Evolutionary conservation across 2,888 invertebrate genomes (phyloP).

Genomic region (Drosophila nr. perissopoda): DNA sequence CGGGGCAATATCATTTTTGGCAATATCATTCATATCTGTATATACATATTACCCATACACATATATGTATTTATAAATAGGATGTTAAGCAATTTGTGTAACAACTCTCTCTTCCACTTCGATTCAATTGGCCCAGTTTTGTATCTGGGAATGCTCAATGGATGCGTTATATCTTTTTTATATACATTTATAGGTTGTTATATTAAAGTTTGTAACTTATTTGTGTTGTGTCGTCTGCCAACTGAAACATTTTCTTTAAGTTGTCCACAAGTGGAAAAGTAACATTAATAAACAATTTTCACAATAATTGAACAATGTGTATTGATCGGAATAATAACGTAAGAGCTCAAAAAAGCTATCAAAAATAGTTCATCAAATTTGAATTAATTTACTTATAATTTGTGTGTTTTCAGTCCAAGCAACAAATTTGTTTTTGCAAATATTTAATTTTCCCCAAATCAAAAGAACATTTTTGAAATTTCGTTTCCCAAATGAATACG

Average conservation of each 20-base stretch:
- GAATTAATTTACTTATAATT: background rate
- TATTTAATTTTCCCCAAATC: background rate
- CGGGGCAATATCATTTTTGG: slow-evolving; percentile 10
- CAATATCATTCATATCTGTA: slow-evolving; percentile 64
- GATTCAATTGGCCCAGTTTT: slow-evolving; percentile 20
- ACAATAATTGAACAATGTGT: slow-evolving; percentile 34
- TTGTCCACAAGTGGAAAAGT: slow-evolving; percentile 31
- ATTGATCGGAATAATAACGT: background rate
- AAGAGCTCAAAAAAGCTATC: background rate
- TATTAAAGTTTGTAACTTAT: slow-evolving; percentile 65
- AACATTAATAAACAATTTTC: slow-evolving; percentile 47
- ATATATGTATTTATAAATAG: slow-evolving; percentile 47
- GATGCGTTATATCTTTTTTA: slow-evolving; percentile 63
- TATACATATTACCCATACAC: slow-evolving; percentile 42
- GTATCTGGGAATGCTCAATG: slow-evolving; percentile 26
- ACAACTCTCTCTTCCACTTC: slow-evolving; percentile 19
- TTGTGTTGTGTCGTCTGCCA: slow-evolving; percentile 58
- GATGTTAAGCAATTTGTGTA: slow-evolving; percentile 27
- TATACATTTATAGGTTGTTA: slow-evolving; percentile 80
- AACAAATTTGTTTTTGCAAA: background rate
- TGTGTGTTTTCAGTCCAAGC: background rate
- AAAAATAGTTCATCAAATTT: background rate
- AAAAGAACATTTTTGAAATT: background rate
- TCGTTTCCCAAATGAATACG: slow-evolving; percentile 7
- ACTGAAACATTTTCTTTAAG: slow-evolving; percentile 33